Conservation (phyloP, 2,888 invertebrate species). For the Tenthredo notha region DNA sequence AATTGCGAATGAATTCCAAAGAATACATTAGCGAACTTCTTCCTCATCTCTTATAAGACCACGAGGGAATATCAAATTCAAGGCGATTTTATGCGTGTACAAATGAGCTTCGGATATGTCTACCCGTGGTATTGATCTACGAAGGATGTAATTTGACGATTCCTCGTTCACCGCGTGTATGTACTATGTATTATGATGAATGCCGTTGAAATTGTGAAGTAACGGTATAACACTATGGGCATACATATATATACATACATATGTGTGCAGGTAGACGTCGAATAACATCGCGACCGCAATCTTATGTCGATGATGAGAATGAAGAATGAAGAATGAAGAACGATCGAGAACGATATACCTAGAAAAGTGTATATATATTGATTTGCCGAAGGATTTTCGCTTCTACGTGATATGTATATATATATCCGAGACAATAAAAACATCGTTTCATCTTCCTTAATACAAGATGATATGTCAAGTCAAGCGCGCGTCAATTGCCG, state of each 20-base stretch:
- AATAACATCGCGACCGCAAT: conserved; percentile 3
- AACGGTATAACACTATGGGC: background rate
- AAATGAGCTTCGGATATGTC: background rate
- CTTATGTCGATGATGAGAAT: background rate
- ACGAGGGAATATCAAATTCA: background rate
- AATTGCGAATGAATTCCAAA: too few species aligned
- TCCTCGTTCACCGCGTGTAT: background rate
- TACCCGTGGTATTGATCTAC: background rate
- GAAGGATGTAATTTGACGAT: background rate
- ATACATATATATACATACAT: background rate
- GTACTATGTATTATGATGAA: background rate
- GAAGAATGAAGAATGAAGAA: background rate
- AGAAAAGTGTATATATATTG: background rate
- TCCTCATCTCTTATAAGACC: too few species aligned
- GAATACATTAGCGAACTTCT: too few species aligned
- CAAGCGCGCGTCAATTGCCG: background rate
- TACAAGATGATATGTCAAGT: background rate
- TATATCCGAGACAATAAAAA: background rate
- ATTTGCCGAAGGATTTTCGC: background rate
- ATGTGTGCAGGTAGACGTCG: background rate
- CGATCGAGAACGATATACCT: background rate
- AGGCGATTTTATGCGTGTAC: background rate
- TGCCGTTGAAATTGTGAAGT: background rate
- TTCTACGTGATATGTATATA: background rate
- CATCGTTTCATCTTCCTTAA: background rate